Evolutionary conservation across 2,888 invertebrate species (phyloP), one percentile per base, ranked within the genome.

Genomic region (Nemoura dubitans): DNA sequence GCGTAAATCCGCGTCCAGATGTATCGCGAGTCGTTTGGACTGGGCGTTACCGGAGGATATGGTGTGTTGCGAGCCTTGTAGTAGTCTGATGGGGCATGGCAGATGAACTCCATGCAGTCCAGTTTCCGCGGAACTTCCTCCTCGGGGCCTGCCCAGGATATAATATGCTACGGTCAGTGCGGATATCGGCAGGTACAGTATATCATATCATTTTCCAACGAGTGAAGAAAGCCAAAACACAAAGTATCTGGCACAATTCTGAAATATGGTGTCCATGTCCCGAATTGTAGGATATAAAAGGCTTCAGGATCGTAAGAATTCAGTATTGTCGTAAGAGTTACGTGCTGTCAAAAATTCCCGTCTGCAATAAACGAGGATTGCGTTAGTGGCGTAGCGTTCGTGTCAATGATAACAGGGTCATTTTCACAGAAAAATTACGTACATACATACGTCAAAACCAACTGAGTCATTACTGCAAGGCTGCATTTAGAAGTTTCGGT

Each of bases 21-120:
- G 26, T 87, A 88, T 25, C 36, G 27, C 14, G 42, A 42, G 30
- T 87, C 88, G 28, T 16, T 76, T 3, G 30, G 26, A 25, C 86
- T 59, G 10, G 91, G 90, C 89, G 90, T 89, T 0, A 93, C 92
- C 76, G 93, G 91, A 0, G 97, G 96, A 91, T 96, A 97, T 0
- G 97, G 97, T 21, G 95, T 95, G 88, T 93, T 95, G 89, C 94
- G 94, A 10, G 96, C 93, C 90, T 95, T 95, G 91, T 95, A 97
- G 92, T 98, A 98, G 91, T 98, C 97, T 0, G 97, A 97, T 0
- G 98, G 98, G 0, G 98, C 97, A 90, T 97, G 98, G 96, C 98
- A 97, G 26, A 98, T 95, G 92, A 98, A 98, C 90, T 97, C 96
- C 95, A 98, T 95, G 89, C 94, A 96, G 42, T 96, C 96, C 86